Percentiles rank a stretch among this genome's conserved stretches.
These are phyloP conservation scores for Pogonomyrmex barbatus DNA, from an alignment of 1,140 invertebrate genomes.

Conservation along the genomic window DNA sequence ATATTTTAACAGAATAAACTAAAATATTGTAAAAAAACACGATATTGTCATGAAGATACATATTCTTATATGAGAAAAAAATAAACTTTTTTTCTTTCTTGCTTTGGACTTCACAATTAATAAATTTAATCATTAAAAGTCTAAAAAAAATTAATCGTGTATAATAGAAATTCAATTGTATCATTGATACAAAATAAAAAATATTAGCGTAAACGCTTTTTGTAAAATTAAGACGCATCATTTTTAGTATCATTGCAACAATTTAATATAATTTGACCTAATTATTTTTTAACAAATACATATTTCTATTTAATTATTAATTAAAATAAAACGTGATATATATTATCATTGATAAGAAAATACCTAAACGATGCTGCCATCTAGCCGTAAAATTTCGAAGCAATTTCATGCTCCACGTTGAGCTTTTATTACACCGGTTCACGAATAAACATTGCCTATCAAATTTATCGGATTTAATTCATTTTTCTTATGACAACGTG, in stretches of 20 bases:
- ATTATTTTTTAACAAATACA: neutral
- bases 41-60: neutral
- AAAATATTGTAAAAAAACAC: neutral
- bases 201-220: too few relatives aligned
- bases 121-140: neutral
- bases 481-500: neutral
- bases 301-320: neutral
- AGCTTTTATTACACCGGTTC: neutral
- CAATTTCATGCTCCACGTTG: neutral
- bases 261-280: neutral
- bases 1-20: neutral
- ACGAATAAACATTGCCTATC: neutral
- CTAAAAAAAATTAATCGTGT: neutral
- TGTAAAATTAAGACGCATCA: neutral
- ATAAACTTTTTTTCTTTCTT: neutral
- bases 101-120: neutral
- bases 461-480: neutral
- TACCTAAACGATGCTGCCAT: neutral
- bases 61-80: neutral
- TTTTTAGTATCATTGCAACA: neutral
- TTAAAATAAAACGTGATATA: neutral
- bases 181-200: neutral
- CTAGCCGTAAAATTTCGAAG: conserved; percentile 1
- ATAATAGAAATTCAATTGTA: neutral
- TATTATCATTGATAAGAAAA: neutral